These are phyloP conservation scores for Pilophorus perplexus DNA, from an alignment of 2,888 invertebrate genomes.

Conservation along the genomic window DNA sequence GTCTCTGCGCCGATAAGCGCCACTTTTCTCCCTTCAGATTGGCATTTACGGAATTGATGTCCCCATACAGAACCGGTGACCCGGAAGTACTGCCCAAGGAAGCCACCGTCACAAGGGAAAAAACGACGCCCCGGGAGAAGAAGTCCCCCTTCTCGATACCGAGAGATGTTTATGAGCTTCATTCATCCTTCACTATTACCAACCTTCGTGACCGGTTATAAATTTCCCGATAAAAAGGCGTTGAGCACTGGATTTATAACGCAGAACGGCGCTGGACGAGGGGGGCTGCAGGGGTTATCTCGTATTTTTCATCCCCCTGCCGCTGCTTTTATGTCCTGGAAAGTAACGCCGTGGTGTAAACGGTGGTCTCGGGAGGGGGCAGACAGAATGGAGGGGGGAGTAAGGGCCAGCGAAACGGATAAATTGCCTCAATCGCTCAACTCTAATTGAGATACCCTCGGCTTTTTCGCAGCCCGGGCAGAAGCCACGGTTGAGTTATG, in stretches of 20 bases:
- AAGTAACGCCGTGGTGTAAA: neutral
- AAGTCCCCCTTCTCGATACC: too few relatives aligned
- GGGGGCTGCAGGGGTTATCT: slow-evolving; percentile 8
- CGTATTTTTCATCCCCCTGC: slow-evolving; percentile 35
- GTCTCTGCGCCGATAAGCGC: too few relatives aligned
- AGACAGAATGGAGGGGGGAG: too few relatives aligned
- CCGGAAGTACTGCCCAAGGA: too few relatives aligned
- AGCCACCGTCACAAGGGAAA: too few relatives aligned
- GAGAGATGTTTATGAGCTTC: slow-evolving; percentile 27
- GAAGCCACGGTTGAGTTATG: slow-evolving; percentile 24
- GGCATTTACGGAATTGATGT: too few relatives aligned
- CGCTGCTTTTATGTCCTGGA: slow-evolving; percentile 13
- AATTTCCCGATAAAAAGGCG: slow-evolving; percentile 30
- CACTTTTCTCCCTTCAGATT: too few relatives aligned
- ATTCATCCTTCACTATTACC: slow-evolving; percentile 28
- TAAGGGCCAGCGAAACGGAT: slow-evolving; percentile 5
- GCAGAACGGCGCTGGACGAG: neutral
- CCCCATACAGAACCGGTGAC: too few relatives aligned
- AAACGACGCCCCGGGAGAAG: too few relatives aligned
- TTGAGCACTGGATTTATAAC: slow-evolving; percentile 19
- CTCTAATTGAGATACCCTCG: slow-evolving; percentile 34
- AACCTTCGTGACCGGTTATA: slow-evolving; percentile 29
- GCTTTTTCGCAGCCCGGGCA: neutral
- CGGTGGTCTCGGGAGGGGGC: too few relatives aligned
- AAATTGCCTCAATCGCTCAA: slow-evolving; percentile 38